Evolutionary conservation across 2,888 invertebrate species (phyloP).

Genomic region (Sesamia inferens): DNA sequence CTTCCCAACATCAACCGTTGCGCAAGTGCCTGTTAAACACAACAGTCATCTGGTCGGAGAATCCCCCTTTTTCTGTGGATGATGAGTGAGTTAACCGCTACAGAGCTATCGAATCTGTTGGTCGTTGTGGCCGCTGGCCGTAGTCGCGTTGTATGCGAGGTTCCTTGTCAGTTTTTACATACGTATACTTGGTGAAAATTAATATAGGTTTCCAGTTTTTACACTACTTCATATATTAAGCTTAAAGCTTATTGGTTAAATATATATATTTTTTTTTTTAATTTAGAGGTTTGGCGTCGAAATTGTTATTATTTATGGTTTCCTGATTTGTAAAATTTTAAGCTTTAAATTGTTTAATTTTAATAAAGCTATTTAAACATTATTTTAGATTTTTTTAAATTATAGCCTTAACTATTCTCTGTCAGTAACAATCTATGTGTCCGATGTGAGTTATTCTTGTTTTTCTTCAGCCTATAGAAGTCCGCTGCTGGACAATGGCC

Average conservation of each 20-base stretch:
- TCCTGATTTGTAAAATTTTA: not conserved
- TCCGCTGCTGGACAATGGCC: no score
- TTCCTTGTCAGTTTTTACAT: not conserved
- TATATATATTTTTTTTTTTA: not conserved
- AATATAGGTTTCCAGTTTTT: not conserved
- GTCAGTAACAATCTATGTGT: not conserved
- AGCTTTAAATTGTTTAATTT: not conserved
- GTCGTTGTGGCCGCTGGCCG: not conserved
- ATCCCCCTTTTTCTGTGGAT: no score
- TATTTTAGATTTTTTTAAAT: not conserved
- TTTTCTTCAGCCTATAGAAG: no score
- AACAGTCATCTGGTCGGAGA: no score
- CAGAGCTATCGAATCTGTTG: no score
- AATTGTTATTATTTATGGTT: not conserved
- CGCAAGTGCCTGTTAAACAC: no score
- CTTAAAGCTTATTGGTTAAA: not conserved
- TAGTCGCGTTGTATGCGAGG: not conserved
- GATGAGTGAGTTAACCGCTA: no score
- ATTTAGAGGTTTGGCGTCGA: not conserved
- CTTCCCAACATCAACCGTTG: no score
- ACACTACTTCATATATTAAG: not conserved
- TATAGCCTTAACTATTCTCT: not conserved
- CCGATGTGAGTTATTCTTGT: no score
- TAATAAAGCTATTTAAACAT: conserved; percentile 5
- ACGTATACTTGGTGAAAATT: not conserved